A percentile compares a stretch with the other conserved stretches of the same genome.
Evolutionary conservation across 2,888 invertebrate species (phyloP).

Genomic region (Neocrepidodera transversa): DNA sequence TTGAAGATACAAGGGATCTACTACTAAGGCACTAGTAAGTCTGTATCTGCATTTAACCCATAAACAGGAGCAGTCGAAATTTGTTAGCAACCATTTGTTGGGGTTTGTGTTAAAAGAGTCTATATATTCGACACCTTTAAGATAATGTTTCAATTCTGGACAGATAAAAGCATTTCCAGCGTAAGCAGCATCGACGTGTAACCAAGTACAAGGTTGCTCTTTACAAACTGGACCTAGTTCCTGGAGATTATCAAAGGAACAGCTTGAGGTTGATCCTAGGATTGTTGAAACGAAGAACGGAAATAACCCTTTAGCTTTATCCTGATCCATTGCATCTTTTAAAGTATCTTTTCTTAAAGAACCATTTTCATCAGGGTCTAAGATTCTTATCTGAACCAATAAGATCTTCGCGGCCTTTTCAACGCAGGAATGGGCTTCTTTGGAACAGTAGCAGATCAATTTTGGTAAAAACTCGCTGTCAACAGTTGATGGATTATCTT

Average conservation of each 20-base stretch:
- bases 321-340: slow-evolving; percentile 72
- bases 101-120: slow-evolving; percentile 89
- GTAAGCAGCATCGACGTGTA: slow-evolving; percentile 89
- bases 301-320: slow-evolving; percentile 74
- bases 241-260: slow-evolving; percentile 81
- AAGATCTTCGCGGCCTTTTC: slow-evolving; percentile 82
- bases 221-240: slow-evolving; percentile 79
- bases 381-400: slow-evolving; percentile 73
- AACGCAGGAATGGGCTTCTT: slow-evolving; percentile 78
- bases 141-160: slow-evolving; percentile 76
- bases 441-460: slow-evolving; percentile 78
- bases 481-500: slow-evolving; percentile 60
- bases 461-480: slow-evolving; percentile 79
- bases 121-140: slow-evolving; percentile 75
- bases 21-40: slow-evolving; percentile 82
- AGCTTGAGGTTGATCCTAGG: slow-evolving; percentile 83
- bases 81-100: slow-evolving; percentile 85
- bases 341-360: slow-evolving; percentile 70
- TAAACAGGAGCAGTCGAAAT: slow-evolving; percentile 85
- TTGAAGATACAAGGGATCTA: slow-evolving; percentile 85
- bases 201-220: slow-evolving; percentile 72
- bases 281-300: slow-evolving; percentile 87
- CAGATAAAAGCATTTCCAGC: slow-evolving; percentile 87
- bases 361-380: slow-evolving; percentile 75
- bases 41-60: slow-evolving; percentile 82